A percentile compares a stretch with the other conserved stretches of the same genome.
Evolutionary conservation across 2,888 invertebrate genomes (phyloP).

Genomic region (Agriotes lineatus): DNA sequence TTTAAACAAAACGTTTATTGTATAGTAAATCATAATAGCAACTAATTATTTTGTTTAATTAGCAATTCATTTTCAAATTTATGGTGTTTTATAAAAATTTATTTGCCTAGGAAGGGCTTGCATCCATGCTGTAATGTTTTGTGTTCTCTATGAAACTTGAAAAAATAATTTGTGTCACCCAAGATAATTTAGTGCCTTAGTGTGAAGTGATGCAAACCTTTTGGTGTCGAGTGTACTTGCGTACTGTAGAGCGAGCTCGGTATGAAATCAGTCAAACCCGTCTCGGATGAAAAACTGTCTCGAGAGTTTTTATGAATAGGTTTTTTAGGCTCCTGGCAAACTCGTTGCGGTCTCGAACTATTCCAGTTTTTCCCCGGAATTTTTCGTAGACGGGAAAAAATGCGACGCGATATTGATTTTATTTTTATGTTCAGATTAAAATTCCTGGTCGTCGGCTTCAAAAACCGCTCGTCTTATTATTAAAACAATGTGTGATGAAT

Average conservation of each 20-base stretch:
- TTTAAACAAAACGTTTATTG: too few species aligned
- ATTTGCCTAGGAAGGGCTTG: too few species aligned
- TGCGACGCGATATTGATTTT: slow-evolving; percentile 51
- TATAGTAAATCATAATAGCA: too few species aligned
- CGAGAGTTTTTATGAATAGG: slow-evolving; percentile 60
- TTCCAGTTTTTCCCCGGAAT: slow-evolving; percentile 62
- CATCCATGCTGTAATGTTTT: too few species aligned
- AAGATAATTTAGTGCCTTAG: too few species aligned
- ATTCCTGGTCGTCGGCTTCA: slow-evolving; percentile 28
- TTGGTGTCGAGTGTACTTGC: slow-evolving; percentile 47
- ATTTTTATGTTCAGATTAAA: slow-evolving; percentile 40
- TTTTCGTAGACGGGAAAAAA: slow-evolving; percentile 60
- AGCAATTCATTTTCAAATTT: too few species aligned
- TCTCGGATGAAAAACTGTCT: slow-evolving; percentile 63
- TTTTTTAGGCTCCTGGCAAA: slow-evolving; percentile 58
- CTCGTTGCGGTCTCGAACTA: slow-evolving; percentile 61
- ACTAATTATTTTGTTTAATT: too few species aligned
- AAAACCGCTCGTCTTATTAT: neutral
- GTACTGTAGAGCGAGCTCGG: slow-evolving; percentile 48
- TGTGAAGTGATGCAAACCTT: neutral
- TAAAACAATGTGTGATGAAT: neutral
- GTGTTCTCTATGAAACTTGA: too few species aligned
- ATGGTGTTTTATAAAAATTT: too few species aligned
- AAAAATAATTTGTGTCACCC: too few species aligned
- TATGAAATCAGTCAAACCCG: slow-evolving; percentile 63